Evolutionary conservation across 2,888 invertebrate species (phyloP), one percentile per base, ranked within the genome.

Genomic region (Cheilosia grossa): DNA sequence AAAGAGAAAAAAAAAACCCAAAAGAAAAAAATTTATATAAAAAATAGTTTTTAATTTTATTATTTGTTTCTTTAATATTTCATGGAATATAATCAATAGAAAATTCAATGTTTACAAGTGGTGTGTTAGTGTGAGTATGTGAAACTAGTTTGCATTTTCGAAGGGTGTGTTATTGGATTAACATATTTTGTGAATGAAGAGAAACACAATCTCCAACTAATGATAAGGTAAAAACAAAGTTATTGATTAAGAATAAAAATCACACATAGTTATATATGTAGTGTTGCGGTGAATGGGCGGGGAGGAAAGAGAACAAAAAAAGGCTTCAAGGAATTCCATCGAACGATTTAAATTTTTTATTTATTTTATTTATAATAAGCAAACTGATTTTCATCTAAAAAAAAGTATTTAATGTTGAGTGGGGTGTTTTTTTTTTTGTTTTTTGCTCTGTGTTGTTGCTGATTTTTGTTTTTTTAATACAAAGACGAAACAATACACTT

Each of bases 401-500:
- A 82, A 67, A 49, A 44, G 54, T 58, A 80, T 79, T 74, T 70
- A 80, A 82, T 83, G 69, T 83, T 83, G 83, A 83, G 83, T 83
- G 73, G 78, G 74, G 79, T 73, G 80, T 69, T 78, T 67, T 70
- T 66, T 83, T 66, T 83, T 69, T 78, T 66, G n/a, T 70, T 66
- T 83, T 54, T 73, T 75, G 69, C 80, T 54, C 59, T 87, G 85
- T 86, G 80, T 56, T 83, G 72, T 77, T 77, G 82, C 81, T 87
- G 86, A 61, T 87, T 82, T 88, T 88, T 83, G 88, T 88, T 88
- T 83, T 88, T 88, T 88, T 87, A 88, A 88, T 89, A 88, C 88
- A 88, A 88, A 88, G 88, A 88, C 88, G 88, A 89, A 89, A 91
- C 89, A 90, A 89, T 90, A 90, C 90, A 91, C 91, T 90, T 90